Percentiles rank a stretch among this genome's conserved stretches.
These are phyloP conservation scores for Nomada hirtipes DNA, from an alignment of 2,888 invertebrate genomes.

Conservation along the genomic window DNA sequence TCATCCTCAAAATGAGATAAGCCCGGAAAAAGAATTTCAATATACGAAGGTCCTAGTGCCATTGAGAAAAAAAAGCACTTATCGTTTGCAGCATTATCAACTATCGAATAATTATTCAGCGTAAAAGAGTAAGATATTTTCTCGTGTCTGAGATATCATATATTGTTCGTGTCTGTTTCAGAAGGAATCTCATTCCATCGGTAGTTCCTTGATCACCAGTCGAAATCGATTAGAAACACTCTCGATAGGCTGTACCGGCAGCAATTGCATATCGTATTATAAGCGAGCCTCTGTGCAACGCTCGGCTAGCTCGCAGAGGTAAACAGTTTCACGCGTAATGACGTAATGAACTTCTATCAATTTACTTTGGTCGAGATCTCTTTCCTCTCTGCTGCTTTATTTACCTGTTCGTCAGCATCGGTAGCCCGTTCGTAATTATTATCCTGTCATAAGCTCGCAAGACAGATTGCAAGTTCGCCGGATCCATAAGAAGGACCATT, in stretches of 20 bases:
- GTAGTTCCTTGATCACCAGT: neutral
- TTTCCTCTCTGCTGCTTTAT: constrained; percentile 22
- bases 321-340: constrained; percentile 68
- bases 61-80: neutral
- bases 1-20: no score
- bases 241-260: neutral
- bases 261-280: constrained; percentile 41
- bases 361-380: constrained; percentile 53
- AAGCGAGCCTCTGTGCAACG: constrained; percentile 29
- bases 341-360: constrained; percentile 71
- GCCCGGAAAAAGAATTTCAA: no score
- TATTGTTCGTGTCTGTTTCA: neutral
- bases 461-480: constrained; percentile 37
- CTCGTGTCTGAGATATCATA: neutral
- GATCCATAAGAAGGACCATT: constrained; percentile 22
- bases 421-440: constrained; percentile 49
- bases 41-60: neutral
- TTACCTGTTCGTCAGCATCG: constrained; percentile 16
- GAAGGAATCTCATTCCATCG: neutral
- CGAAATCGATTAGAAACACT: constrained; percentile 31
- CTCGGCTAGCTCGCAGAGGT: constrained; percentile 24
- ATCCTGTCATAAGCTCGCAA: constrained; percentile 43
- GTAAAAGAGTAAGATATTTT: neutral
- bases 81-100: no score
- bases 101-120: neutral